Percentiles rank a stretch among this genome's conserved stretches.
Evolutionary conservation across 2,888 invertebrate genomes (phyloP).

Genomic region (Pachliopta kotzebuea): DNA sequence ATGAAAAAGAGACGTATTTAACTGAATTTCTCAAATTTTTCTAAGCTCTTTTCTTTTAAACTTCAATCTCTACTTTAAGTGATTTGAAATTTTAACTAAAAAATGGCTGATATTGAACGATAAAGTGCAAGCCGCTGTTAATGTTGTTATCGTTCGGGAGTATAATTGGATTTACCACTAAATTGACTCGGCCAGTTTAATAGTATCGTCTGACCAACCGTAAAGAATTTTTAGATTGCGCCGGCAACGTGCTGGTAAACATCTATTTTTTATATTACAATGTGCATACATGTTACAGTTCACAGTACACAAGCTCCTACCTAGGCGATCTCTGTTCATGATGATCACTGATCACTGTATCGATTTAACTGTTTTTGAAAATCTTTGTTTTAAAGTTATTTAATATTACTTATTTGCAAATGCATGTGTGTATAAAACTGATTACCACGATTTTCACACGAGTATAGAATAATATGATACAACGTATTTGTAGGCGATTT

Average conservation of each 20-base stretch:
- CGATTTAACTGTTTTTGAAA: not conserved
- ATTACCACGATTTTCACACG: conserved; percentile 8
- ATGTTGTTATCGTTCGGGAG: conserved; percentile 24
- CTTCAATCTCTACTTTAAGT: too few relatives aligned
- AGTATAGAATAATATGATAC: conserved; percentile 41
- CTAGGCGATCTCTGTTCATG: too few relatives aligned
- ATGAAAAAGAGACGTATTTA: too few relatives aligned
- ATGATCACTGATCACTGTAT: too few relatives aligned
- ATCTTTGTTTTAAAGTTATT: not conserved
- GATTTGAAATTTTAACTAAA: too few relatives aligned
- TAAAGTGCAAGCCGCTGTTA: conserved; percentile 3
- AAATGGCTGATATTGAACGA: too few relatives aligned
- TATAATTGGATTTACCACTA: conserved; percentile 31
- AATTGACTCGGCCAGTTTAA: conserved; percentile 26
- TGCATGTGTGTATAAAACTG: not conserved
- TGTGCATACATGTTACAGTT: too few relatives aligned
- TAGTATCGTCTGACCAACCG: conserved; percentile 18
- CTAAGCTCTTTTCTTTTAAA: too few relatives aligned
- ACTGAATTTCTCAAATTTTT: too few relatives aligned
- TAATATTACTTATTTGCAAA: not conserved
- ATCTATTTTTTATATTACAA: not conserved
- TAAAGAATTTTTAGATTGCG: conserved; percentile 15
- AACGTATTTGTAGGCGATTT: conserved; percentile 42
- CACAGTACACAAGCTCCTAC: too few relatives aligned
- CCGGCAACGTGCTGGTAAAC: not conserved